These are phyloP conservation scores for Poecilia gillii DNA, from an alignment of 2,797 vertebrate genomes.

Conservation along the genomic window DNA sequence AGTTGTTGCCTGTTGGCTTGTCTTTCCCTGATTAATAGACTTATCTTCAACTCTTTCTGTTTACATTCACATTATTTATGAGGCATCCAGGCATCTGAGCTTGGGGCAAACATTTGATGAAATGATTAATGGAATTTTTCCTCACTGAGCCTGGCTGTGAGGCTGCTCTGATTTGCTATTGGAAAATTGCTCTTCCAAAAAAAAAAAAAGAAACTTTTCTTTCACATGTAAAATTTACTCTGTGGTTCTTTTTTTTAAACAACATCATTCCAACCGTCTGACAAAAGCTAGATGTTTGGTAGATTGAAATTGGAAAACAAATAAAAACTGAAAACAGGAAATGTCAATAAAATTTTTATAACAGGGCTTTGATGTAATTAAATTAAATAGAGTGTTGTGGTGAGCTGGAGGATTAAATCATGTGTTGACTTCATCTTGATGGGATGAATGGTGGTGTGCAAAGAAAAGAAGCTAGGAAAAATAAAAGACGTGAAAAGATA, in stretches of 20 bases:
- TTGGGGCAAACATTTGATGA: slow-evolving; percentile 47
- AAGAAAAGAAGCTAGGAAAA: slow-evolving; percentile 10
- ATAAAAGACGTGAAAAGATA: slow-evolving; percentile 7
- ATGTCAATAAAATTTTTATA: slow-evolving; percentile 38
- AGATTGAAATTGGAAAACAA: slow-evolving; percentile 20
- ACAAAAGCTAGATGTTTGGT: slow-evolving; percentile 27
- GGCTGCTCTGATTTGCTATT: slow-evolving; percentile 28
- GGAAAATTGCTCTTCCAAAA: slow-evolving; percentile 23
- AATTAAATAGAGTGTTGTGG: slow-evolving; percentile 32
- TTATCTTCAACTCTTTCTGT: slow-evolving; percentile 31
- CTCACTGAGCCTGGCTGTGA: slow-evolving; percentile 4
- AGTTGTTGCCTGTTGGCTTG: slow-evolving; percentile 26
- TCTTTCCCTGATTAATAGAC: slow-evolving; percentile 42
- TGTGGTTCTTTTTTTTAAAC: slow-evolving; percentile 4
- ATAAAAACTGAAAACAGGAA: slow-evolving; percentile 41
- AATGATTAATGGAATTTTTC: slow-evolving; percentile 37
- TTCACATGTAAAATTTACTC: slow-evolving; percentile 11
- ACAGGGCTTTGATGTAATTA: slow-evolving; percentile 37
- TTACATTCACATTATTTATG: slow-evolving; percentile 57
- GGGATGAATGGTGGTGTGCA: neutral
- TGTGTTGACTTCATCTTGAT: slow-evolving; percentile 32
- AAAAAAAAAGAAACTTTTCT: neutral
- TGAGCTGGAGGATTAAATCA: slow-evolving; percentile 35
- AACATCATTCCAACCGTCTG: slow-evolving; percentile 26
- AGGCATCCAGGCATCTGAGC: slow-evolving; percentile 35